phyloP scores from a whole-genome alignment of 2,113 vertebrate genomes.

The Anoplopoma fimbria region DNA sequence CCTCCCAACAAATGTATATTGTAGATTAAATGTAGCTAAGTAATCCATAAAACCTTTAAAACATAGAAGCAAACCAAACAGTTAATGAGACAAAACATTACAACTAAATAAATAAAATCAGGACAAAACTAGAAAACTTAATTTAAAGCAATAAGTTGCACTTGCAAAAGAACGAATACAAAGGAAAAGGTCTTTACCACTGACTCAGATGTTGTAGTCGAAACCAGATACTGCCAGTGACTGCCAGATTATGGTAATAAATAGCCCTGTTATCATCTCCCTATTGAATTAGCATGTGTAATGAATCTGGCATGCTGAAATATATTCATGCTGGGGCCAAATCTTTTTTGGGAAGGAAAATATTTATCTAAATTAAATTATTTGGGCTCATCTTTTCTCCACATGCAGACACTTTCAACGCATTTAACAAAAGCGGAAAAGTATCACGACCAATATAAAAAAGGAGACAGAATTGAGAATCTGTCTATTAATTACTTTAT shows the following conservation, averaged over 20 bases:
- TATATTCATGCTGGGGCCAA: constrained; percentile 8
- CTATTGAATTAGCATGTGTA: background rate
- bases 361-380: no score
- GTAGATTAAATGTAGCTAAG: background rate
- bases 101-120: background rate
- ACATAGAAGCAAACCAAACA: background rate
- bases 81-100: background rate
- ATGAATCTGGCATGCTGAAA: constrained; percentile 13
- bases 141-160: background rate
- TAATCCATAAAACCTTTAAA: background rate
- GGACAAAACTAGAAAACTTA: background rate
- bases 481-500: background rate
- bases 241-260: constrained; percentile 5
- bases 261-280: background rate
- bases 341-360: background rate
- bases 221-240: background rate
- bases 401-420: no score
- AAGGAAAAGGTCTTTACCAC: background rate
- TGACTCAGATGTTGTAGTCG: background rate
- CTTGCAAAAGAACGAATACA: background rate
- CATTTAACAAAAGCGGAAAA: background rate
- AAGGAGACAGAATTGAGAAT: background rate
- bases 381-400: background rate
- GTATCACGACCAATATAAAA: background rate
- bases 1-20: background rate